phyloP scores from a whole-genome alignment of 1,140 invertebrate species.

The Drosophila ohnishii region DNA sequence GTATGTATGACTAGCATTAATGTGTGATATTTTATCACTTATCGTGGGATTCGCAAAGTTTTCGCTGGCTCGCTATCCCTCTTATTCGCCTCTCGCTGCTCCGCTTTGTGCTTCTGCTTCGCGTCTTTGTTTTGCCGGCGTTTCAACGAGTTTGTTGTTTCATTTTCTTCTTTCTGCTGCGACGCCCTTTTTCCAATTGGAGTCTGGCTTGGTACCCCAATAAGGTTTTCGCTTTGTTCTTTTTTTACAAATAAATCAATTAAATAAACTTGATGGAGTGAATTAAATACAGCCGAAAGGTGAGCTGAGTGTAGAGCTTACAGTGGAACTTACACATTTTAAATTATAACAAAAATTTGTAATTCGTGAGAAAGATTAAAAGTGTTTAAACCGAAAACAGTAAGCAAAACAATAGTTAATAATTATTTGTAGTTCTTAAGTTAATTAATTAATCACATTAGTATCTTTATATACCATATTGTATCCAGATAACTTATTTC shows the following conservation, averaged over 20 bases:
- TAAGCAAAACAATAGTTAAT: too few relatives aligned
- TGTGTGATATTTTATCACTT: constrained; percentile 22
- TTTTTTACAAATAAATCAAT: neutral
- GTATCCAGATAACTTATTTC: neutral
- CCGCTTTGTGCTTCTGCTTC: constrained; percentile 56
- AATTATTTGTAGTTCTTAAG: too few relatives aligned
- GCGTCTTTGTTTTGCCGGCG: constrained; percentile 80
- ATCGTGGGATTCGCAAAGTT: constrained; percentile 35
- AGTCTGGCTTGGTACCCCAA: constrained; percentile 1
- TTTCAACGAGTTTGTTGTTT: constrained; percentile 40
- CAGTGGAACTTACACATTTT: neutral
- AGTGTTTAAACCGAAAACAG: too few relatives aligned
- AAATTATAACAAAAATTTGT: neutral
- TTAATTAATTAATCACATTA: too few relatives aligned
- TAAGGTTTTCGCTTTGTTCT: neutral
- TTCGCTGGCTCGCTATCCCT: constrained; percentile 6
- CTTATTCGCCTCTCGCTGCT: constrained; percentile 37
- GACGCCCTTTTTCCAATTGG: constrained; percentile 76
- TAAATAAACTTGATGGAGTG: neutral
- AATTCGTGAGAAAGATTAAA: too few relatives aligned
- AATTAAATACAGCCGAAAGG: neutral
- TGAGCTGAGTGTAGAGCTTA: neutral
- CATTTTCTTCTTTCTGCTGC: constrained; percentile 28
- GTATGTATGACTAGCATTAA: constrained; percentile 4
- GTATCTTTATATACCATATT: neutral